These are phyloP conservation scores for Odontophorus gujanensis DNA, from an alignment of 2,113 vertebrate genomes.

Conservation along the genomic window DNA sequence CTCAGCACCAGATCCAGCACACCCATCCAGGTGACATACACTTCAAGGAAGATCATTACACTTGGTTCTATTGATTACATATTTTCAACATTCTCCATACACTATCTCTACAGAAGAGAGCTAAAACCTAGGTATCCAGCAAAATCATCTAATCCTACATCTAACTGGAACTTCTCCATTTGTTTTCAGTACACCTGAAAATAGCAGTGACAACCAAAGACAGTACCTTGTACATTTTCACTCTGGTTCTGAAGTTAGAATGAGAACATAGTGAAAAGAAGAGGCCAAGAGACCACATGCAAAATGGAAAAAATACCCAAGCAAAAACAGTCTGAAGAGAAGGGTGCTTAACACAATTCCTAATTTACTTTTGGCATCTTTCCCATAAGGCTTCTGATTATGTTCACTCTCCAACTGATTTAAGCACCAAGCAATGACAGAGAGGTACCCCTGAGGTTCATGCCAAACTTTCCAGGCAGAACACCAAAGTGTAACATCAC, in stretches of 20 bases:
- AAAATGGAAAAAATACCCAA: neutral
- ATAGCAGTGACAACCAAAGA: neutral
- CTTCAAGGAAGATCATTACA: neutral
- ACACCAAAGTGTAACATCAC: neutral
- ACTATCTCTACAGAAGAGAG: neutral
- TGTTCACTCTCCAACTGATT: neutral
- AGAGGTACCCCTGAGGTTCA: neutral
- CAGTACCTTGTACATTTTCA: neutral
- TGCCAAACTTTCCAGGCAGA: neutral
- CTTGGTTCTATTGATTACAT: neutral
- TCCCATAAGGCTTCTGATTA: neutral
- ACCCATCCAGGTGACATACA: neutral
- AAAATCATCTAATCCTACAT: neutral
- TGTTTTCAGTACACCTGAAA: neutral
- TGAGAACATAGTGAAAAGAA: neutral
- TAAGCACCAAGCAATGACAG: neutral
- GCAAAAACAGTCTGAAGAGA: neutral
- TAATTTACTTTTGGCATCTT: neutral
- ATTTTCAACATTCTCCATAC: neutral
- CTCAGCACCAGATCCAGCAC: neutral
- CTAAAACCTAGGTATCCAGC: neutral
- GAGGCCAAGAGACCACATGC: accelerated
- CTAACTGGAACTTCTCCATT: neutral
- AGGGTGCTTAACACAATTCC: neutral
- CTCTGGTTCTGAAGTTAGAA: neutral